These are phyloP conservation scores for Aldrovandia affinis DNA, from an alignment of 2,797 vertebrate genomes.

Conservation along the genomic window DNA sequence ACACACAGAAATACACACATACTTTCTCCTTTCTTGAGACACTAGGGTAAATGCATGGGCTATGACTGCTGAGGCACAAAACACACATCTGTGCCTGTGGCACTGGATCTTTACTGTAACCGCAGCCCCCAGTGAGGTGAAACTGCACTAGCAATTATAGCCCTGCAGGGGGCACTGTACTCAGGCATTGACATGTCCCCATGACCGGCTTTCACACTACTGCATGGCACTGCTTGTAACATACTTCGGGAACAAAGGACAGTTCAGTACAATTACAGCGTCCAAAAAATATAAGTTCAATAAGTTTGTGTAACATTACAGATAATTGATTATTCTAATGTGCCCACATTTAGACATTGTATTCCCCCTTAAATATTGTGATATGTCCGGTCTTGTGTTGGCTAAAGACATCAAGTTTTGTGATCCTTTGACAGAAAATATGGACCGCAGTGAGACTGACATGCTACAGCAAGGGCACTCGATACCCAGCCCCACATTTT, in stretches of 20 bases:
- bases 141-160: neutral
- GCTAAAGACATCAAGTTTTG: neutral
- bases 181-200: too few species aligned
- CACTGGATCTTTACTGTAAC: neutral
- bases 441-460: neutral
- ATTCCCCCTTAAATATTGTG: neutral
- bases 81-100: neutral
- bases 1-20: neutral
- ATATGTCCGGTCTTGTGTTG: too few species aligned
- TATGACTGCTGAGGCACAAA: neutral
- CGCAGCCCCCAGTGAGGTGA: neutral
- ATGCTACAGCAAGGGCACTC: neutral
- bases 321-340: neutral
- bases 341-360: neutral
- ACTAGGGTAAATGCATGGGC: neutral
- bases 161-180: neutral
- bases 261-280: neutral
- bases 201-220: too few species aligned
- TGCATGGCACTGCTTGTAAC: neutral
- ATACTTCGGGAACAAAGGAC: neutral
- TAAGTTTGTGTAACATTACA: neutral
- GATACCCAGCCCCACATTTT: neutral
- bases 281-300: neutral
- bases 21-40: neutral
- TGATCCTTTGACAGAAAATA: neutral